These are phyloP conservation scores for Nowickia ferox DNA, from an alignment of 2,888 invertebrate species.

Conservation along the genomic window DNA sequence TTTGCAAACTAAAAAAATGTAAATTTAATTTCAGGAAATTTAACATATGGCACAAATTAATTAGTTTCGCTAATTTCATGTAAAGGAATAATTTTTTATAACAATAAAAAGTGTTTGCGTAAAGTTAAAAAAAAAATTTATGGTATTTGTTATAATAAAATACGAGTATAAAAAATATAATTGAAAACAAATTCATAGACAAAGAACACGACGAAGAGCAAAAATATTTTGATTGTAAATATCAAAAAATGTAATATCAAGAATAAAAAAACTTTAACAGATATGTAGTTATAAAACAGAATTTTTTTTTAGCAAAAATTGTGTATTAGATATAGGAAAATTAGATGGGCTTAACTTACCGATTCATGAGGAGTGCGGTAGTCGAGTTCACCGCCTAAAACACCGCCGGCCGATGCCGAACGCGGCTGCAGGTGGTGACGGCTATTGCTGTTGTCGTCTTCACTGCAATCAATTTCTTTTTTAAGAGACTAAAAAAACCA, in stretches of 20 bases:
- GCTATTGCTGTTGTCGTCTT: constrained; percentile 85
- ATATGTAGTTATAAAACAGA: constrained; percentile 69
- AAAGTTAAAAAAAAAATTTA: constrained; percentile 31
- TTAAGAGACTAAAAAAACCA: constrained; percentile 89
- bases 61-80: constrained; percentile 7
- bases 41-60: background rate
- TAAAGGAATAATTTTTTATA: background rate
- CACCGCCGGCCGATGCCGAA: constrained; percentile 85
- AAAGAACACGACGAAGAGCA: constrained; percentile 83
- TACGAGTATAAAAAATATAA: constrained; percentile 43
- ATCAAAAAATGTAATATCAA: constrained; percentile 58
- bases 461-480: constrained; percentile 93
- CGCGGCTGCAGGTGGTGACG: constrained; percentile 84
- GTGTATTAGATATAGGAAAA: constrained; percentile 48
- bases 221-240: constrained; percentile 78
- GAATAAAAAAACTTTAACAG: constrained; percentile 61
- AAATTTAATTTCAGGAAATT: background rate
- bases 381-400: constrained; percentile 86
- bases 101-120: constrained; percentile 30
- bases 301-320: constrained; percentile 70
- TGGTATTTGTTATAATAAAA: constrained; percentile 30
- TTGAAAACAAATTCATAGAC: constrained; percentile 80
- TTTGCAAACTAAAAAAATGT: too few relatives aligned
- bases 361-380: constrained; percentile 93
- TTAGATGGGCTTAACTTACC: constrained; percentile 85